Base-by-base conservation (phyloP, 2,888 invertebrate genomes). In the Lottia scabra region DNA sequence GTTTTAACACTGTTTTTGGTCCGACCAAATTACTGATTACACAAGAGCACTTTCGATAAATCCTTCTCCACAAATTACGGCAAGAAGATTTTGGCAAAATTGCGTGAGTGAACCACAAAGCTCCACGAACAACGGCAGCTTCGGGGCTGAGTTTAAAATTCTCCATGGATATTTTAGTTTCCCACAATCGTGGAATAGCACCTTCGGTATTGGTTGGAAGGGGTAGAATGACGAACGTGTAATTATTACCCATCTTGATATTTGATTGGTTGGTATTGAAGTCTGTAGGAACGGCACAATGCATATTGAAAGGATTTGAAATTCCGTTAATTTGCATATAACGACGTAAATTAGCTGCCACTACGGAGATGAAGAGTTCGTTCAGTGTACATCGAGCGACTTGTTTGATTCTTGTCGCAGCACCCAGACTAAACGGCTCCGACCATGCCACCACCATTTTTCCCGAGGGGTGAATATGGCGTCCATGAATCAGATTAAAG, bases 141-240 rank as follows among this genome's bases (percentile, higher is more conserved):
- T 92, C 91, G 1, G 91, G 89, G n/a, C 91, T 91, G 6, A 85
- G 83, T 80, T 90, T 90, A 69, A 92, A 85, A 62, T 91, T 89
- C 67, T 91, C 90, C 85, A 92, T 89, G 15, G 88, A 84, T 63
- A 90, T 88, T 62, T 92, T 90, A 43, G 92, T 90, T 65, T 90
- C 90, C 92, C 92, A 92, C 3, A 92, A 88, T 38, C 92, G 88
- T 1, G 92, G 92, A 38, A 92, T 91, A 48, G 91, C 91, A n/a
- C 92, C 92, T 83, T 92, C 92, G 2, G 91, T 91, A 78, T 91
- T 90, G 63, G 91, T 90, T 27, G 92, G 92, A 63, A 92, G 86
- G 5, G 80, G 74, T 5, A 90, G 72, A 19, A 86, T 83, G 43
- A 89, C 75, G 66, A 87, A 78, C 13, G 85, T 71, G 67, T 85